Conservation (phyloP, 2,797 vertebrate genomes). For the Sebastes diaconus region DNA sequence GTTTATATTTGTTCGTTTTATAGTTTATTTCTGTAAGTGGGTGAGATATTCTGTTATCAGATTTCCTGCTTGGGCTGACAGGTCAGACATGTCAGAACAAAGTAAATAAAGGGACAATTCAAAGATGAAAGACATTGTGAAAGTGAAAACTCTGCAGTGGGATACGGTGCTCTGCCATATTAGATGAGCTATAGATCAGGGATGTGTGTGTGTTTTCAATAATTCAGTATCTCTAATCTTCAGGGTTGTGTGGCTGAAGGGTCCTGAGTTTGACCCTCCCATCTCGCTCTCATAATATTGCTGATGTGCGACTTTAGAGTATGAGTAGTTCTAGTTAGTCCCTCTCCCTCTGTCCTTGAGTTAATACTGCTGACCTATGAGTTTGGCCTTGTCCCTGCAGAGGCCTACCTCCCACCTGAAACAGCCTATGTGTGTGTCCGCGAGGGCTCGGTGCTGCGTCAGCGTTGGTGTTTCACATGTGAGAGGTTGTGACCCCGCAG, state of each 20-base stretch:
- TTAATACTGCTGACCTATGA: constrained; percentile 64
- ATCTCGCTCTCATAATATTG: constrained; percentile 41
- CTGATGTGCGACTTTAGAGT: constrained; percentile 53
- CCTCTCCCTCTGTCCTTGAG: constrained; percentile 21
- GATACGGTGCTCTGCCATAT: neutral
- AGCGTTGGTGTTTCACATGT: constrained; percentile 63
- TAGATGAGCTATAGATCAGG: neutral
- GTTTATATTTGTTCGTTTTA: constrained; percentile 3
- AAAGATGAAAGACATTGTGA: neutral
- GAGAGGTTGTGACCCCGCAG: constrained; percentile 72
- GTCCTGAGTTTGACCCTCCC: constrained; percentile 34
- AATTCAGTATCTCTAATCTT: constrained; percentile 70
- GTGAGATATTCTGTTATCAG: neutral
- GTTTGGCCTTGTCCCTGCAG: constrained; percentile 54
- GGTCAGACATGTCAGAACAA: neutral
- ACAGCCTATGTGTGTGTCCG: neutral
- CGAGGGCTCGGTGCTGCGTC: constrained; percentile 50
- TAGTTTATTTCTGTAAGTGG: constrained; percentile 5
- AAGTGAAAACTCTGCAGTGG: neutral
- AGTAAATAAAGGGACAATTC: neutral
- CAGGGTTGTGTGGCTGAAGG: constrained; percentile 7
- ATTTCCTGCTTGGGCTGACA: neutral
- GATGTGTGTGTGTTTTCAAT: constrained; percentile 56
- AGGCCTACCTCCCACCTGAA: constrained; percentile 56
- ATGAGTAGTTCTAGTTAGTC: constrained; percentile 25